Evolutionary conservation across 1,140 invertebrate species (phyloP), one percentile per base, ranked within the genome.

Genomic region (Galendromus occidentalis): DNA sequence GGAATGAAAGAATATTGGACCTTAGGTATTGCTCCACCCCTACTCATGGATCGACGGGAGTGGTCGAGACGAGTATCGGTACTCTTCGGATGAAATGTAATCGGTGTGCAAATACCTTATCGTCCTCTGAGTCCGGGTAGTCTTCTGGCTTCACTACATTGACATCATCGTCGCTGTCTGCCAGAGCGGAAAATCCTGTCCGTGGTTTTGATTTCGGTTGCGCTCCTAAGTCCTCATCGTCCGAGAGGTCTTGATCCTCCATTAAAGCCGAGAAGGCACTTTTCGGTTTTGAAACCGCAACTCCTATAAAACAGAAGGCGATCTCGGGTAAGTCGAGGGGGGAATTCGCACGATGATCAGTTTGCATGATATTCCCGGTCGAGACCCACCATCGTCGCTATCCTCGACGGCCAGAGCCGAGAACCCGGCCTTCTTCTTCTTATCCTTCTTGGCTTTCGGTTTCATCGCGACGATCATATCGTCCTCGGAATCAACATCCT

Each of bases 301-400:
- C 20, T 17, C 5, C 51, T 59, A 22, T 9, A 65, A 22, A 51
- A 4, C 33, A 39, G 33, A 9, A 39, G 9, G 9, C 33, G 9
- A 6, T 39, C n/a, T n/a, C n/a, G n/a, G 33, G 33, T 6, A 39
- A 39, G 33, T 9, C 33, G 33, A 39, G 9, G 33, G 9, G 4
- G 33, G 33, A 39, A 9, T 39, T 4, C 9, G 4, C 33, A 67
- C n/a, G 51, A 42, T 42, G 65, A 69, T 29, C 69, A 68, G 14
- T 66, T 66, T 30, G 44, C 14, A 45, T 71, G 67, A 29, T 59
- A 44, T 1, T 67, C 25, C n/a, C 4, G 25, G 7, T 12, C n/a
- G n/a, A n/a, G 47, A 17, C 7, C 51, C 28, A 30, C 68, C 65
- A 14, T 68, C 63, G 14, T 66, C 66, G 14, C 25, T n/a, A n/a